Conservation (phyloP, 2,797 vertebrate species). For the Coregonus suidteri region DNA sequence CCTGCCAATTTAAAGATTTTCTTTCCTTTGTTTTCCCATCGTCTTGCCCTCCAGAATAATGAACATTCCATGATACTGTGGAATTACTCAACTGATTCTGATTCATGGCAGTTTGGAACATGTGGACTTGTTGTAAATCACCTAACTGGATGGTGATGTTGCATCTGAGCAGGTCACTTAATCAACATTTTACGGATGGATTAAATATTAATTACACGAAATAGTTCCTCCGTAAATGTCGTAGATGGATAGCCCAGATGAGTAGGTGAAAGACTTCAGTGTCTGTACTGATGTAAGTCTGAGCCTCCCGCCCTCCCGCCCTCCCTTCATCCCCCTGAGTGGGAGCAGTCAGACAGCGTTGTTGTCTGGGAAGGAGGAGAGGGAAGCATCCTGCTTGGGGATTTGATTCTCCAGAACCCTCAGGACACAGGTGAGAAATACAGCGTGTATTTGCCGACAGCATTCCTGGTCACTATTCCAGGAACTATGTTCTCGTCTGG, state of each 20-base stretch:
- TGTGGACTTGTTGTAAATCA: not conserved
- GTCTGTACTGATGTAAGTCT: not conserved
- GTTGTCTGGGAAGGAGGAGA: not conserved
- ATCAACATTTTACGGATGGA: not conserved
- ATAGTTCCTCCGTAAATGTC: not conserved
- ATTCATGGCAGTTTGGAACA: not conserved
- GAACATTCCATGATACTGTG: not conserved
- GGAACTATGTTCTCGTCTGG: slow-evolving; percentile 48
- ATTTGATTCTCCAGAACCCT: not conserved
- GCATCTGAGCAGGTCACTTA: not conserved
- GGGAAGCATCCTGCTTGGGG: not conserved
- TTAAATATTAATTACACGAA: not conserved
- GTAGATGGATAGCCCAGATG: not conserved
- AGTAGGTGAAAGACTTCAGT: not conserved
- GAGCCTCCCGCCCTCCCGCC: not conserved
- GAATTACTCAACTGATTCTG: not conserved
- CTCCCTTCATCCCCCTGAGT: not conserved
- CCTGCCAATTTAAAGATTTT: slow-evolving; percentile 16
- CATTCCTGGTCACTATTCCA: slow-evolving; percentile 48
- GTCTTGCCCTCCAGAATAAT: not conserved
- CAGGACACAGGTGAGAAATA: slow-evolving; percentile 69
- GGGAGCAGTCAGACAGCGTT: not conserved
- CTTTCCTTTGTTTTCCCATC: slow-evolving; percentile 11
- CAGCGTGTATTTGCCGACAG: slow-evolving; percentile 60
- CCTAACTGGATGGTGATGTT: not conserved